A percentile compares a stretch with the other conserved stretches of the same genome.
phyloP scores from a whole-genome alignment of 2,797 vertebrate species.

The Sebastiscus tertius region DNA sequence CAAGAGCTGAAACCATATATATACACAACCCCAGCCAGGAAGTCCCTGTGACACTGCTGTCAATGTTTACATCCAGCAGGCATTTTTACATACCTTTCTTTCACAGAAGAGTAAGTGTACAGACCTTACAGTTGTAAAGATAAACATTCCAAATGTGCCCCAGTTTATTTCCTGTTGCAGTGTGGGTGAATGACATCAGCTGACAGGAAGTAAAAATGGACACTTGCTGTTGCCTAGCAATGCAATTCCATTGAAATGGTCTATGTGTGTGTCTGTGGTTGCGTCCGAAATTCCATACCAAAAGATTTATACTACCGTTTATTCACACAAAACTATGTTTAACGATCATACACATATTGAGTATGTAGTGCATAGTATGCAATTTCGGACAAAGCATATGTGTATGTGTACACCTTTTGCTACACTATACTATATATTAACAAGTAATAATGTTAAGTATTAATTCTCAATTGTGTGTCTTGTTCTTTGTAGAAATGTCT shows the following conservation, averaged over 20 bases:
- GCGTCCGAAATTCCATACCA: too few species aligned
- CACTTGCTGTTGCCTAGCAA: not conserved
- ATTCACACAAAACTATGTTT: too few species aligned
- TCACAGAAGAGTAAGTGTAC: slow-evolving; percentile 89
- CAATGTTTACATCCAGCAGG: slow-evolving; percentile 93
- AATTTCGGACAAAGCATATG: too few species aligned
- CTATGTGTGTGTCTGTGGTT: too few species aligned
- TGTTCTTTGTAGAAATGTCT: not conserved
- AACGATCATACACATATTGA: too few species aligned
- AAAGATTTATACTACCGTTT: too few species aligned
- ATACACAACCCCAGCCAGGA: slow-evolving; percentile 95
- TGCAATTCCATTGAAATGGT: too few species aligned
- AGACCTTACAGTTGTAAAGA: not conserved
- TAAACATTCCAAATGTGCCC: not conserved
- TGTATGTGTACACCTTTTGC: not conserved
- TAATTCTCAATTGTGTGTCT: not conserved
- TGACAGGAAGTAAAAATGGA: not conserved
- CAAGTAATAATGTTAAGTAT: not conserved
- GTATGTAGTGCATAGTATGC: too few species aligned
- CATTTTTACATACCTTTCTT: slow-evolving; percentile 97
- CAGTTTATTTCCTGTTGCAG: not conserved
- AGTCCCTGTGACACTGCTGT: slow-evolving; percentile 92
- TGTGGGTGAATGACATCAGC: fast-evolving
- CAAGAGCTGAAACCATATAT: slow-evolving; percentile 93
- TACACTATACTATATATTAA: not conserved